Percentiles rank a stretch among this genome's conserved stretches.
phyloP scores from a whole-genome alignment of 2,797 vertebrate genomes.

The Tadarida brasiliensis region DNA sequence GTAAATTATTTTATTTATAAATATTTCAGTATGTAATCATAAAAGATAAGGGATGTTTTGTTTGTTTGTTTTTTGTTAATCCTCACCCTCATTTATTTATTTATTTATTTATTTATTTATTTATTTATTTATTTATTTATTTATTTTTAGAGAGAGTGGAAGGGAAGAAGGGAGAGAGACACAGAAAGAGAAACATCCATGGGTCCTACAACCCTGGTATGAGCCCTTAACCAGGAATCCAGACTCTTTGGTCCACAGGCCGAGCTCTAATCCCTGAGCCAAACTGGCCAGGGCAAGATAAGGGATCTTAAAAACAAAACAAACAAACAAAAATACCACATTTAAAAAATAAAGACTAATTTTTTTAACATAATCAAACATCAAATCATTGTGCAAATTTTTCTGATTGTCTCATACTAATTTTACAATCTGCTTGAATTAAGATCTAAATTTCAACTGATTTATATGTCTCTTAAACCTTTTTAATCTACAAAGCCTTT shows the following conservation, averaged over 20 bases:
- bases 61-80: background rate
- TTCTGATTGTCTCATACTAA: background rate
- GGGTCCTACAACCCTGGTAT: too few relatives aligned
- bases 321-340: background rate
- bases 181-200: too few relatives aligned
- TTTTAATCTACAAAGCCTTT: background rate
- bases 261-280: too few relatives aligned
- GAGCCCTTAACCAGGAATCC: too few relatives aligned
- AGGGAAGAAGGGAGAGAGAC: too few relatives aligned
- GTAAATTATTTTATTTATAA: background rate
- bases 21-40: background rate
- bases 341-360: slow-evolving; percentile 15
- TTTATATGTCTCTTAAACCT: background rate
- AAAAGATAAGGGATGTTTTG: background rate
- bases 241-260: too few relatives aligned
- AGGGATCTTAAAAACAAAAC: background rate
- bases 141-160: too few relatives aligned
- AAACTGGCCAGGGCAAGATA: background rate
- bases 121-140: too few relatives aligned
- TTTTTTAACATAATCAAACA: background rate
- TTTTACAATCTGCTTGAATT: background rate
- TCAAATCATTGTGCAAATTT: background rate
- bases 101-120: too few relatives aligned
- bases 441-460: background rate
- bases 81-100: too few relatives aligned